These are phyloP conservation scores for Centropyge bicolor DNA, from an alignment of 2,797 vertebrate genomes.

Conservation along the genomic window DNA sequence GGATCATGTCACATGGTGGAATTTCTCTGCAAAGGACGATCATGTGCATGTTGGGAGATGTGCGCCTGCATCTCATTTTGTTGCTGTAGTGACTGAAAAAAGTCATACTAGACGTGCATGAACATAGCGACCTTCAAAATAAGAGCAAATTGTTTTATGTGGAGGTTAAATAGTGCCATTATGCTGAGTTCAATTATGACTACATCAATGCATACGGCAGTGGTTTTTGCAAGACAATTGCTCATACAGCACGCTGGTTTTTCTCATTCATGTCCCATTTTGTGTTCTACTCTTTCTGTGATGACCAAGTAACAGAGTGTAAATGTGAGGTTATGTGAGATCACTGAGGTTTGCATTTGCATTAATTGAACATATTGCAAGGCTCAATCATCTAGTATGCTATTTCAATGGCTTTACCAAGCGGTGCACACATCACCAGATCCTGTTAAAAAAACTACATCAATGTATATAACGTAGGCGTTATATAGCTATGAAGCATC, in stretches of 20 bases:
- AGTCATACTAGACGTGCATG: neutral
- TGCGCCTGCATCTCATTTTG: constrained; percentile 24
- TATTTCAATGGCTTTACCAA: neutral
- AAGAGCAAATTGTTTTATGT: neutral
- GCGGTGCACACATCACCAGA: neutral
- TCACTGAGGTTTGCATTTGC: constrained; percentile 12
- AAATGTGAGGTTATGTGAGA: neutral
- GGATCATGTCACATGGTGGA: constrained; percentile 19
- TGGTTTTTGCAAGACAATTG: neutral
- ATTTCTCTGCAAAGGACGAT: constrained; percentile 29
- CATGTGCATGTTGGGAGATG: constrained; percentile 6
- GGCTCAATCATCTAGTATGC: neutral
- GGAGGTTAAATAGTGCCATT: neutral
- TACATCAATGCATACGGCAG: neutral
- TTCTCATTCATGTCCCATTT: neutral
- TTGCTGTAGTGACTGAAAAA: constrained; percentile 1
- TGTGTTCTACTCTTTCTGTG: constrained; percentile 2
- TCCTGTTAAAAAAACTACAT: neutral
- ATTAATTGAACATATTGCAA: no score
- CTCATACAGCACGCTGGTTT: neutral
- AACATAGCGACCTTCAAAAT: neutral
- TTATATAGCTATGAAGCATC: constrained; percentile 2
- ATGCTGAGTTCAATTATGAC: neutral
- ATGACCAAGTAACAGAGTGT: neutral
- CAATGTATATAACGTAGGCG: neutral